phyloP scores from a whole-genome alignment of 2,797 vertebrate genomes.

The Sebastes diaconus region DNA sequence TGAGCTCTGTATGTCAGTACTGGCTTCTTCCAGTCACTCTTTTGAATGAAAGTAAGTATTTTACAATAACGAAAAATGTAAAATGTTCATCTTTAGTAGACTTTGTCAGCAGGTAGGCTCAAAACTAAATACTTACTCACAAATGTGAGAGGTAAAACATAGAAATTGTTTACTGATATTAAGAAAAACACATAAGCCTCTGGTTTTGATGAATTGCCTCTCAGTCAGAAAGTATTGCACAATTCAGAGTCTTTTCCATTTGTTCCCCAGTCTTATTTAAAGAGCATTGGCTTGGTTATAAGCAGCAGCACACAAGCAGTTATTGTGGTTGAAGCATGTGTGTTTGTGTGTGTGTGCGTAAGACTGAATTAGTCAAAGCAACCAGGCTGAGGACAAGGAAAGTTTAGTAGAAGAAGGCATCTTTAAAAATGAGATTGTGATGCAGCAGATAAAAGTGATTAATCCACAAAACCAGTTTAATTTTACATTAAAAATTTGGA shows the following conservation, averaged over 20 bases:
- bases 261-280: background rate
- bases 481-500: background rate
- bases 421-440: slow-evolving; percentile 40
- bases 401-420: slow-evolving; percentile 33
- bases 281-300: slow-evolving; percentile 17
- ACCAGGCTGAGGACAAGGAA: slow-evolving; percentile 43
- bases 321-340: slow-evolving; percentile 18
- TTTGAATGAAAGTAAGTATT: background rate
- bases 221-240: background rate
- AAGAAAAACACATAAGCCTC: background rate
- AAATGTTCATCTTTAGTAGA: background rate
- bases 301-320: slow-evolving; percentile 21
- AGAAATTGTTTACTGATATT: background rate
- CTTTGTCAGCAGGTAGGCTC: background rate
- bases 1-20: background rate
- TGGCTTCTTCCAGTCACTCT: background rate
- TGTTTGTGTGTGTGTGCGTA: background rate
- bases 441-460: slow-evolving; percentile 22
- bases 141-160: background rate
- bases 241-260: background rate
- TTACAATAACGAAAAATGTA: background rate
- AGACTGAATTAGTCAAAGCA: slow-evolving; percentile 42
- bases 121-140: background rate
- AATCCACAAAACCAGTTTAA: background rate
- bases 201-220: background rate